A percentile compares a stretch with the other conserved stretches of the same genome.
Conservation (phyloP, 2,888 invertebrate genomes). For the Lathronympha strigana region DNA sequence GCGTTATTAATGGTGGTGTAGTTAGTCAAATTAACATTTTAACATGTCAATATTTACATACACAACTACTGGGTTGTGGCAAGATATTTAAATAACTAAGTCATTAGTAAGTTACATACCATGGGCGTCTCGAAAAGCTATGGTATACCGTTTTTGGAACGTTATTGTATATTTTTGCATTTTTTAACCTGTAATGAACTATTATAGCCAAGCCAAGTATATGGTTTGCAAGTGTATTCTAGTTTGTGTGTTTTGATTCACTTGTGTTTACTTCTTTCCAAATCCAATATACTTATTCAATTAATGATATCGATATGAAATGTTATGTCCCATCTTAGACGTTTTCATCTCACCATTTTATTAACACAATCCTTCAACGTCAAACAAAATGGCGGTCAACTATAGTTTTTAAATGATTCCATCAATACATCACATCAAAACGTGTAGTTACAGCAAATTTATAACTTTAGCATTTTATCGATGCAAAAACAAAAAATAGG, state of each 20-base stretch:
- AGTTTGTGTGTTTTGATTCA: too few species aligned
- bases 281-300: background rate
- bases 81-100: constrained; percentile 17
- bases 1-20: constrained; percentile 20
- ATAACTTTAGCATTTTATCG: constrained; percentile 22
- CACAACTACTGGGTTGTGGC: constrained; percentile 20
- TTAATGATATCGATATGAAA: background rate
- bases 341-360: background rate
- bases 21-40: constrained; percentile 23
- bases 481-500: constrained; percentile 22
- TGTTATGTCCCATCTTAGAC: background rate
- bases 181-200: background rate
- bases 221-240: too few species aligned
- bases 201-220: background rate
- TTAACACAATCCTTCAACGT: constrained; percentile 23
- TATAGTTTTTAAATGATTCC: constrained; percentile 2
- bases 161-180: background rate
- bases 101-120: constrained; percentile 15
- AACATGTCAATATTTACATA: constrained; percentile 33
- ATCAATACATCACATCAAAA: constrained; percentile 25
- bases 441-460: constrained; percentile 25
- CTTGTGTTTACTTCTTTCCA: too few species aligned
- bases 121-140: constrained; percentile 1
- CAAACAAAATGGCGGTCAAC: constrained; percentile 21
- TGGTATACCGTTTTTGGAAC: constrained; percentile 12